phyloP scores from a whole-genome alignment of 2,113 vertebrate genomes.

The Spizaetus ornatus region DNA sequence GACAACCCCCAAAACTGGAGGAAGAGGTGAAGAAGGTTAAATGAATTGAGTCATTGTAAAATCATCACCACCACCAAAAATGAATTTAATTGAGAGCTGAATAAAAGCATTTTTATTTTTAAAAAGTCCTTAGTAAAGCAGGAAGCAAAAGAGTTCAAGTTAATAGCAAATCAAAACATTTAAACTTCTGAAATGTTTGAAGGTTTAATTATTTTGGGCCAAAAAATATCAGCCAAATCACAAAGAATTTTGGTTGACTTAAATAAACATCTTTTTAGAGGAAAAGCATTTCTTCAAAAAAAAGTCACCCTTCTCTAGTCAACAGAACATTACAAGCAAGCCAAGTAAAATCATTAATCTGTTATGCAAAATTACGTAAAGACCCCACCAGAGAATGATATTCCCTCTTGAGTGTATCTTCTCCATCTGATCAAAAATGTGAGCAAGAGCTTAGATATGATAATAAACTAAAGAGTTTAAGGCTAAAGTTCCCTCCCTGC shows the following conservation, averaged over 20 bases:
- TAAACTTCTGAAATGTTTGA: not conserved
- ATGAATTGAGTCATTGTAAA: not conserved
- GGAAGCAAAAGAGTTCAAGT: not conserved
- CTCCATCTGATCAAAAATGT: not conserved
- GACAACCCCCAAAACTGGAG: not conserved
- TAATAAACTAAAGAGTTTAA: not conserved
- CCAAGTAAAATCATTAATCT: not conserved
- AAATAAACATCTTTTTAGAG: not conserved
- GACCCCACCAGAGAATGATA: not conserved
- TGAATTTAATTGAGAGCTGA: not conserved
- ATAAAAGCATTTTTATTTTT: not conserved
- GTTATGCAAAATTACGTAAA: rapidly evolving
- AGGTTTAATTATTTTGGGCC: not conserved
- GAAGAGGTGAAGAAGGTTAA: not conserved
- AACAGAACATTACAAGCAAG: not conserved
- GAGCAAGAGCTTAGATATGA: not conserved
- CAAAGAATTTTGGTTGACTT: not conserved
- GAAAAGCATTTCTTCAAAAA: not conserved
- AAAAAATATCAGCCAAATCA: not conserved
- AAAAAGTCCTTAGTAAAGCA: not conserved
- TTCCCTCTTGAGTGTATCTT: not conserved
- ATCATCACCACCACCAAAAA: not conserved
- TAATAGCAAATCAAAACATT: slow-evolving; percentile 8
- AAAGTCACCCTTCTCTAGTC: not conserved
- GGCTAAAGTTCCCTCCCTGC: not conserved